Evolutionary conservation across 2,113 vertebrate species (phyloP).

Genomic region (Nyctereutes procyonoides): DNA sequence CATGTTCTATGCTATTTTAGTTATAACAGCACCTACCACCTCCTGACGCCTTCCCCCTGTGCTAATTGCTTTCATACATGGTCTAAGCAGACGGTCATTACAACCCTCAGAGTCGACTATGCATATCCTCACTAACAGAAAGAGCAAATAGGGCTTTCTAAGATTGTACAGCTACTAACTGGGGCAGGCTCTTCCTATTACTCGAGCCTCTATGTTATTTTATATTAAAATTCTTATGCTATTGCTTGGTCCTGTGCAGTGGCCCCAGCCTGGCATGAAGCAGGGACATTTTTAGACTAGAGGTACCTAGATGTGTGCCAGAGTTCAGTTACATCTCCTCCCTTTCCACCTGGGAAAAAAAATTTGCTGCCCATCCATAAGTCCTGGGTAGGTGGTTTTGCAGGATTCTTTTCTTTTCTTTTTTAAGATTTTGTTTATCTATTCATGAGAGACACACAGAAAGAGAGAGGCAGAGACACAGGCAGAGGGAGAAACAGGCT

Average conservation of each 20-base stretch:
- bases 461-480: too few relatives aligned
- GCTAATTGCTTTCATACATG: rapidly evolving
- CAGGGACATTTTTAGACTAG: not conserved
- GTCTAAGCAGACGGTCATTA: not conserved
- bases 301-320: not conserved
- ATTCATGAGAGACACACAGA: too few relatives aligned
- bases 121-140: not conserved
- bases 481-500: too few relatives aligned
- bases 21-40: not conserved
- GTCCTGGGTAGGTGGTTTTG: not conserved
- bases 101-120: not conserved
- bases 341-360: not conserved
- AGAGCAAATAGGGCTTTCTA: not conserved
- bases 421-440: too few relatives aligned
- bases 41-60: not conserved
- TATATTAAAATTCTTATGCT: not conserved
- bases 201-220: not conserved
- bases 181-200: not conserved
- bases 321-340: not conserved
- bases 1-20: not conserved
- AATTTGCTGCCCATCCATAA: not conserved
- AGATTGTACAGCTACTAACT: not conserved
- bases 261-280: not conserved
- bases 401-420: not conserved
- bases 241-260: not conserved